Base-by-base conservation (phyloP, 2,113 vertebrate species). In the Carassius carassius region DNA sequence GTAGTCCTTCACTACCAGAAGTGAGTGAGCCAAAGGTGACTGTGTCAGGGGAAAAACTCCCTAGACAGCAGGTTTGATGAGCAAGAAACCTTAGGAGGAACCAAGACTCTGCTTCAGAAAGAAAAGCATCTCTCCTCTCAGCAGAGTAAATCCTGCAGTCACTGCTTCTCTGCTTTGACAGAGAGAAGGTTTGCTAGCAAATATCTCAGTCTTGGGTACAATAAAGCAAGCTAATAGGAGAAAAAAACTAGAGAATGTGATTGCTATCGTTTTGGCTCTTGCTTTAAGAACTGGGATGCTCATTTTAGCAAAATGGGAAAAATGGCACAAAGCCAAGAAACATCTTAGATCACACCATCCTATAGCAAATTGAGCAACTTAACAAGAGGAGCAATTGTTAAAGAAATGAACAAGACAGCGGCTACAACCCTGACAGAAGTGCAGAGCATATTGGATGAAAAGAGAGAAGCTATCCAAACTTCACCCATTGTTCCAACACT, bases 351-450 rank as follows among this genome's bases (percentile, higher is more conserved):
- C 77, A 17, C 8, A 17, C 58, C 77, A 41, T 17, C n/a, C 21
- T 74, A 44, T 74, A 44, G 21, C 37, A 44, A 73, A 78, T 23
- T 25, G 77, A 79, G 58, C n/a, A 25, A 47, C 47, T 58, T 51
- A 35, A 77, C 25, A 78, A 78, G 75, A 58, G 29, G 72, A 74
- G 51, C 75, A 78, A 58, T 9, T 62, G 77, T 62, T 60, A 23
- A 62, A 23, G 35, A 25, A 44, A 60, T 60, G 14, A 62, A 80
- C 37, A 80, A 47, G 78, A 47, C 13, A 44, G 35, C 37, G 25
- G n/a, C 37, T 29, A 29, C 37, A 63, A 44, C 37, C 37, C n/a
- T 65, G n/a, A 25, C 58, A 65, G 58, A 47, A 80, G 14, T 0
- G 0, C 58, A 63, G 4, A 65, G 16, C n/a, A 29, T 47, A 65